Base-by-base conservation (phyloP, 2,797 vertebrate genomes). In the Manis javanica region DNA sequence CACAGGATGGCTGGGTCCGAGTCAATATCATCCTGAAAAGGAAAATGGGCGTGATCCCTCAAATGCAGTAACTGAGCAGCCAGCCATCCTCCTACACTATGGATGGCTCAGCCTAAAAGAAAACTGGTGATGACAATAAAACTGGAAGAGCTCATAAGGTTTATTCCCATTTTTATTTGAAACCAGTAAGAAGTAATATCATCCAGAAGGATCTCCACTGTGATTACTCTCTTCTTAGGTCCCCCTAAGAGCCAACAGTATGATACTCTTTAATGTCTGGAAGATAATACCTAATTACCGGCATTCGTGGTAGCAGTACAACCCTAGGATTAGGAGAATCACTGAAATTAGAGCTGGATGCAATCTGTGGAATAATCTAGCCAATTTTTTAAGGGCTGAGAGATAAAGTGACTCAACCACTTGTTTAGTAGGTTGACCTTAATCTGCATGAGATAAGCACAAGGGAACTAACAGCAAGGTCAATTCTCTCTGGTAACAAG, bases 161-260 rank as follows among this genome's bases (percentile, higher is more conserved):
- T 84, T 83, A 79, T n/a, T 77, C 88, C 85, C 39, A 90, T 79
- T 90, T 72, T 87, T 83, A 94, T 15, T 77, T 78, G 63, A 87
- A 94, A 94, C 15, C 39, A 69, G 0, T 81, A 71, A 53, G 75
- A 53, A 59, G 19, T 86, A 82, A 87, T 49, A 90, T 87, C 57
- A 90, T n/a, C 77, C 42, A 83, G 42, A 42, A 75, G 23, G 42
- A 51, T 37, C 31, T 59, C 91, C 61, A 64, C 69, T 83, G 34
- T 69, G 42, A 86, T 72, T 94, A 94, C 18, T 31, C 29, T 85
- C 26, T 91, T 90, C 69, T 82, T 26, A 53, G 74, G 68, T 63
- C 29, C 21, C 71, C 16, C 55, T 46, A 49, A 53, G 71, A 68
- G 34, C 31, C 78, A 91, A 74, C 46, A 91, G 57, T 13, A 31